Evolutionary conservation across 1,140 invertebrate species (phyloP), one percentile per base, ranked within the genome.

Genomic region (Calycopis cecrops): DNA sequence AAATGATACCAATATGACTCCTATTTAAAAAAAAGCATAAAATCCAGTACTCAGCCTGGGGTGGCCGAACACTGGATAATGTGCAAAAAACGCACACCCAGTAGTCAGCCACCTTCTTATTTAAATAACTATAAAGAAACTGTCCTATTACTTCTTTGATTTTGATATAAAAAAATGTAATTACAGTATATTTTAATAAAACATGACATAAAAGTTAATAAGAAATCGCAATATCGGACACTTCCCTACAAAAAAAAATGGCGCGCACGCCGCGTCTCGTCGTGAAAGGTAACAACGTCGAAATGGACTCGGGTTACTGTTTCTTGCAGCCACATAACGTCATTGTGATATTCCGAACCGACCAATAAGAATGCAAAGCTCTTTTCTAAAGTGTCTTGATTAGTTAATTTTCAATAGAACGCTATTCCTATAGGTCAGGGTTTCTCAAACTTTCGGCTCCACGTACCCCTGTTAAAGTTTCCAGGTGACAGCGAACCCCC

Each of bases 1-100:
- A 52, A 52, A 38, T 52, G 34, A 52, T 52, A 52, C 16, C 16
- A 52, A 52, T 52, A 52, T 18, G 50, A 52, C 50, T 52, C 16
- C 50, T 14, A 49, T 49, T 12, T 37, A 18, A 18, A 52, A n/a
- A 52, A 35, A 28, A 38, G 10, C 50, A 52, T 6, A 38, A 40
- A 52, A 52, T 21, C 35, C 50, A 12, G 48, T 49, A 35, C 12
- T 35, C 28, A 49, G 44, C 8, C 6, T 14, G 12, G 44, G 44
- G 44, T 21, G 17, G 47, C 18, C 17, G 47, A 10, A 28, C 9
- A 35, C 33, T 49, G 48, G 48, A 35, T 49, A 49, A 49, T 49
- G 48, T 35, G 34, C 48, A 35, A 35, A 2, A 49, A 49, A 49
- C 28, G 48, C 35, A 37, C 14, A 52, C 50, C 35, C 50, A 18